Evolutionary conservation across 2,888 invertebrate genomes (phyloP).

Genomic region (Amitus sp.): DNA sequence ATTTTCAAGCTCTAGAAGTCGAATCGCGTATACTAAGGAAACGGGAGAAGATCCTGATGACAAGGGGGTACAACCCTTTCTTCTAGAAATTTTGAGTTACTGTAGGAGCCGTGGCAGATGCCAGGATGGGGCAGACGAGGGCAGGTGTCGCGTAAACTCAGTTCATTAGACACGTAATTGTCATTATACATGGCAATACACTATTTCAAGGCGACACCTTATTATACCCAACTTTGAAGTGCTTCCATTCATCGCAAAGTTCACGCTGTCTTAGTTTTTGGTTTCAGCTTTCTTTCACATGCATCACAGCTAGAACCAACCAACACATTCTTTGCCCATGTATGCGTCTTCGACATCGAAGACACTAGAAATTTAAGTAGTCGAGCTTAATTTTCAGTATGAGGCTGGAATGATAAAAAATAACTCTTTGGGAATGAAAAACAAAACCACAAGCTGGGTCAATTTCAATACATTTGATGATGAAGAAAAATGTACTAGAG

Average conservation of each 20-base stretch:
- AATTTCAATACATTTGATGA: too few relatives aligned
- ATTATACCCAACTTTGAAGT: constrained; percentile 56
- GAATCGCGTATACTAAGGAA: constrained; percentile 33
- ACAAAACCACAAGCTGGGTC: too few relatives aligned
- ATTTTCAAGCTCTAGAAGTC: constrained; percentile 24
- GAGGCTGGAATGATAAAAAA: too few relatives aligned
- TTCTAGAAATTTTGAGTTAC: constrained; percentile 63
- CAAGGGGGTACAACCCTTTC: constrained; percentile 45
- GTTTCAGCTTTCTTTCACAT: constrained; percentile 39
- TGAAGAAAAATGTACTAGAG: too few relatives aligned
- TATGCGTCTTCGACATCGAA: too few relatives aligned
- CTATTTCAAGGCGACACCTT: constrained; percentile 66
- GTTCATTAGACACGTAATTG: constrained; percentile 67
- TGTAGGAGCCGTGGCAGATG: constrained; percentile 62
- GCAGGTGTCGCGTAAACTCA: constrained; percentile 67
- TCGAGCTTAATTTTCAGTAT: too few relatives aligned
- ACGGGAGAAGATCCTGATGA: constrained; percentile 40
- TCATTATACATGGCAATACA: constrained; percentile 66
- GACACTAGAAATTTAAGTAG: too few relatives aligned
- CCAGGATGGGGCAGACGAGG: constrained; percentile 60
- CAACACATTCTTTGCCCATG: neutral
- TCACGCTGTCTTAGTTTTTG: constrained; percentile 31
- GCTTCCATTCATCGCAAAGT: constrained; percentile 42
- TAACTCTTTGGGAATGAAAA: too few relatives aligned
- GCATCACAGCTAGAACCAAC: neutral